These are phyloP conservation scores for Trichosurus vulpecula DNA, from an alignment of 2,797 vertebrate species.

Conservation along the genomic window DNA sequence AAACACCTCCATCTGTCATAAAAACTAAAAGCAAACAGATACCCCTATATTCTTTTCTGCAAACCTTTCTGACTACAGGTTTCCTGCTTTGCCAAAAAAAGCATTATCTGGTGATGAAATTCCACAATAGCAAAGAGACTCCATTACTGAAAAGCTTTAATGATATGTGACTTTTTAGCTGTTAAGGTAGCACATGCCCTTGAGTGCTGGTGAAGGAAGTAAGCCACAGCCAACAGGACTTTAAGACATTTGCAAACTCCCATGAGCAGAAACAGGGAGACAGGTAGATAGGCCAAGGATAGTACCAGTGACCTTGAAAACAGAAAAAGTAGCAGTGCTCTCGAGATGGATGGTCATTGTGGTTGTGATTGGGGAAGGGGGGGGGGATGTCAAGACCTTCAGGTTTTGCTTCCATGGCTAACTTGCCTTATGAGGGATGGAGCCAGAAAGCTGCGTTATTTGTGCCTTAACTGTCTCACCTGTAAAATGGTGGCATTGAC, in stretches of 20 bases:
- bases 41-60: conserved; percentile 70
- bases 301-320: background rate
- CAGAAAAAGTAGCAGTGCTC: background rate
- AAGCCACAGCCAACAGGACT: conserved; percentile 67
- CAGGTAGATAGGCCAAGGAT: conserved; percentile 72
- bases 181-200: conserved; percentile 72
- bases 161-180: conserved; percentile 73
- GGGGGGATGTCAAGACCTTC: background rate
- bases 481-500: background rate
- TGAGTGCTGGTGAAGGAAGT: conserved; percentile 69
- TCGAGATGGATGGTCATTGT: background rate
- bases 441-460: conserved; percentile 16
- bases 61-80: conserved; percentile 81
- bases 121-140: conserved; percentile 81
- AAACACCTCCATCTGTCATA: conserved; percentile 78
- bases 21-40: conserved; percentile 80
- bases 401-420: background rate
- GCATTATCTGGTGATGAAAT: conserved; percentile 79
- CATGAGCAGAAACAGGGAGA: conserved; percentile 78
- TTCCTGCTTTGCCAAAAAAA: conserved; percentile 83
- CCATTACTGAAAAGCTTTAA: conserved; percentile 80
- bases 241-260: conserved; percentile 76
- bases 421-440: background rate
- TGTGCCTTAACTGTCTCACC: conserved; percentile 61
- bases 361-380: background rate